Evolutionary conservation across 2,113 vertebrate genomes (phyloP), one percentile per base, ranked within the genome.

Genomic region (Rhinichthys klamathensis): DNA sequence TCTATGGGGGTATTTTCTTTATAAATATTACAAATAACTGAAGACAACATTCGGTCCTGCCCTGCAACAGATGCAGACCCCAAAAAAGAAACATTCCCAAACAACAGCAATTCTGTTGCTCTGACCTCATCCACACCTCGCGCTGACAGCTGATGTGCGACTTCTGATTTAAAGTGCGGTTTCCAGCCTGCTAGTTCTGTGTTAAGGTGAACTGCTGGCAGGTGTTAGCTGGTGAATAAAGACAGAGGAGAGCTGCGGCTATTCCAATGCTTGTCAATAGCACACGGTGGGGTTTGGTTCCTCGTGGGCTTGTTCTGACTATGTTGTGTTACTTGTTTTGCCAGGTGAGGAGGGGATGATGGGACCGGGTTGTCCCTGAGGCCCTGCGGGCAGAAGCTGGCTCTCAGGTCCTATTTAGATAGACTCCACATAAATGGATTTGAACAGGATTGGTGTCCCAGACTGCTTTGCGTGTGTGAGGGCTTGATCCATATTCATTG

Each of bases 401-500:
- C 73, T 61, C 82, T 89, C 86, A 82, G 75, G 70, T 83, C 85
- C 78, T 87, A 78, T 90, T 90, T 85, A 87, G 80, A 86, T 41
- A 84, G 58, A 56, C 44, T 56, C 60, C 49, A 87, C 83, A 80
- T 84, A 83, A 89, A 90, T 79, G 75, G 70, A 85, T 87, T 83
- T 82, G 87, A 84, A 87, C 82, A 88, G 78, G 67, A 60, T 46
- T 15, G 15, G 30, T 83, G 79, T 83, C 85, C n/a, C 79, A 4
- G 75, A 46, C 56, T 70, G 10, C 86, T 13, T 44, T 72, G 83
- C 9, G 78, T 76, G 69, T 82, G 51, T 75, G 32, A 58, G 46
- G 51, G 76, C 41, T 82, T 90, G 74, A 90, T 90, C 83, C 58
- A 79, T 89, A 91, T 89, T 91, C 87, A 89, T 84, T 75, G 67